A percentile compares a stretch with the other conserved stretches of the same genome.
phyloP scores from a whole-genome alignment of 2,888 invertebrate genomes.

The Furcula furcula region DNA sequence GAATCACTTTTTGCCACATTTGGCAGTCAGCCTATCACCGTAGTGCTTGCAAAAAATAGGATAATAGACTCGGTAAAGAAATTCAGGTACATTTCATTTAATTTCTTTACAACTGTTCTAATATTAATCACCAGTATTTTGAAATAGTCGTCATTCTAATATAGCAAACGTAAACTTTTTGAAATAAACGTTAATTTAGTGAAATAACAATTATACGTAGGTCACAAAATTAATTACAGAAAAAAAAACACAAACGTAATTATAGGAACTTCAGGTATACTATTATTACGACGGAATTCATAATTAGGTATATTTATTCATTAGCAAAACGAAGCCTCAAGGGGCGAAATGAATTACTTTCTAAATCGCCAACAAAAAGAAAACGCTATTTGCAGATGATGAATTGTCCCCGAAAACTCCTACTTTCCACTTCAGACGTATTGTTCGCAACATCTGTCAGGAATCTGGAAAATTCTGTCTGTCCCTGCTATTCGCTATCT shows the following conservation, averaged over 20 bases:
- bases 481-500: slow-evolving; percentile 5
- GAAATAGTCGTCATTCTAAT: no score
- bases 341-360: slow-evolving; percentile 15
- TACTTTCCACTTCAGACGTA: slow-evolving; percentile 18
- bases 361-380: slow-evolving; percentile 15
- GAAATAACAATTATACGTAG: background rate
- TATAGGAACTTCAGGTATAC: background rate
- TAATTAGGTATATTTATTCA: slow-evolving; percentile 20
- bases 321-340: slow-evolving; percentile 15
- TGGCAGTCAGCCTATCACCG: no score
- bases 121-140: no score
- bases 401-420: slow-evolving; percentile 24
- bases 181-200: no score
- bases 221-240: background rate
- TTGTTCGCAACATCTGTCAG: slow-evolving; percentile 23
- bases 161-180: no score
- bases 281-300: background rate
- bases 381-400: slow-evolving; percentile 18
- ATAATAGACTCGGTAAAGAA: no score
- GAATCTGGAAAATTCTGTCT: slow-evolving; percentile 22
- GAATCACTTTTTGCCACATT: no score
- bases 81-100: no score
- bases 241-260: background rate
- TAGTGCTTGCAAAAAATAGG: no score
- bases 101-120: no score